phyloP scores from a whole-genome alignment of 1,140 invertebrate species.

The Diorhabda sublineata region DNA sequence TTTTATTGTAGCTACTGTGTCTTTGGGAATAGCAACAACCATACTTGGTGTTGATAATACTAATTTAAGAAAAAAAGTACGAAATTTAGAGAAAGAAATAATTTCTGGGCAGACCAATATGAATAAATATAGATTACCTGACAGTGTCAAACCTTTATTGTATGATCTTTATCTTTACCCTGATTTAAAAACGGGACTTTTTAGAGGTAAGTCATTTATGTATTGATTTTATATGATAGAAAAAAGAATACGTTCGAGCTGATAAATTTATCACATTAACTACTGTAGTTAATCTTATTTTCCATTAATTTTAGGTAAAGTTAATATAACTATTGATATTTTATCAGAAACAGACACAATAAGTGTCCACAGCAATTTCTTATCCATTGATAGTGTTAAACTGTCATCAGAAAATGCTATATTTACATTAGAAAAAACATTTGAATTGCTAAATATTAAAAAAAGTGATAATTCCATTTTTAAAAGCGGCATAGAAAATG shows the following conservation, averaged over 20 bases:
- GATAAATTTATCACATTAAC: neutral
- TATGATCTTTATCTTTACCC: constrained; percentile 76
- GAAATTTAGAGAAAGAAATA: constrained; percentile 14
- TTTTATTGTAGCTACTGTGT: constrained; percentile 28
- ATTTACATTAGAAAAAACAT: constrained; percentile 24
- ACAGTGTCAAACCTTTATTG: constrained; percentile 61
- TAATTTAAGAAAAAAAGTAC: constrained; percentile 23
- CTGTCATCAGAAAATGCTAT: constrained; percentile 23
- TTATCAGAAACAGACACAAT: constrained; percentile 56
- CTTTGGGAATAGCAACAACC: constrained; percentile 30
- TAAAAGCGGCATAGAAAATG: constrained; percentile 16
- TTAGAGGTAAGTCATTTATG: constrained; percentile 50
- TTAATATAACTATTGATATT: constrained; percentile 64
- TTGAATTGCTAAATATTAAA: constrained; percentile 34
- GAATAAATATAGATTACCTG: constrained; percentile 49
- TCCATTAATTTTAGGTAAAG: constrained; percentile 53
- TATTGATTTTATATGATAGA: neutral
- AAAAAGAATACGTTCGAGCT: neutral
- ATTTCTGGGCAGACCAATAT: constrained; percentile 9
- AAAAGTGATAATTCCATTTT: constrained; percentile 25
- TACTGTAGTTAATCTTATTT: neutral
- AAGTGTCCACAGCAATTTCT: constrained; percentile 65
- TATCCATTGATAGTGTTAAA: constrained; percentile 50
- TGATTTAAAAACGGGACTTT: constrained; percentile 65
- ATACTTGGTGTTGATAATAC: constrained; percentile 29